Evolutionary conservation across 2,888 invertebrate species (phyloP).

Genomic region (Philereme vetulata): DNA sequence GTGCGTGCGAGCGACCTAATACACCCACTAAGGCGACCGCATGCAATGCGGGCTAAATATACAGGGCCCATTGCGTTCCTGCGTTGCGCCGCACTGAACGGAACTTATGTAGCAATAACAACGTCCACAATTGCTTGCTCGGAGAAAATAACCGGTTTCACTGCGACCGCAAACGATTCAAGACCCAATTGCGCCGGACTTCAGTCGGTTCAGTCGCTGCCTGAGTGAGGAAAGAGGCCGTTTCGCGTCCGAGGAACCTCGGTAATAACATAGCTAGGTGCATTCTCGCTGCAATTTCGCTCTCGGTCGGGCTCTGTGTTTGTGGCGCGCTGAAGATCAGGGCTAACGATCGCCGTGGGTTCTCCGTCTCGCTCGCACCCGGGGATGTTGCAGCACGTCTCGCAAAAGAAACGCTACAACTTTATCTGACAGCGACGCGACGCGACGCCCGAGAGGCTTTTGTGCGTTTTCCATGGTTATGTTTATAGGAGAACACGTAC

Average conservation of each 20-base stretch:
- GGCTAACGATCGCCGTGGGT: constrained; percentile 81
- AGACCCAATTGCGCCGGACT: constrained; percentile 48
- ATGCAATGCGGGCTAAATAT: constrained; percentile 83
- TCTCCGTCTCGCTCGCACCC: constrained; percentile 66
- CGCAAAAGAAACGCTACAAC: constrained; percentile 81
- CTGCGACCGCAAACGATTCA: constrained; percentile 46
- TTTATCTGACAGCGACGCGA: constrained; percentile 81
- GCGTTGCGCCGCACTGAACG: constrained; percentile 58
- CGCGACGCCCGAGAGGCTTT: constrained; percentile 80
- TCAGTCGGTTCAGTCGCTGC: constrained; percentile 51
- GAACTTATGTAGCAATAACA: constrained; percentile 76
- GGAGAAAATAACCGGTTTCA: constrained; percentile 74
- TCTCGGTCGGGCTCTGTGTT: constrained; percentile 84
- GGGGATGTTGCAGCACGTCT: constrained; percentile 53
- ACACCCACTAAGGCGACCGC: constrained; percentile 75
- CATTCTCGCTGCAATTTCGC: constrained; percentile 84
- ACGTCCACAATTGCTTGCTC: constrained; percentile 76
- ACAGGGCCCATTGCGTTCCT: constrained; percentile 68
- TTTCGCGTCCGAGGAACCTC: constrained; percentile 63
- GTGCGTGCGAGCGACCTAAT: constrained; percentile 83
- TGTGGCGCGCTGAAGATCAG: constrained; percentile 84
- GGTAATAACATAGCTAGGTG: constrained; percentile 83
- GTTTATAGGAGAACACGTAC: constrained; percentile 81
- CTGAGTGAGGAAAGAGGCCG: constrained; percentile 59
- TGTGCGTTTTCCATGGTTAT: constrained; percentile 83